Evolutionary conservation across 2,113 vertebrate species (phyloP).

Genomic region (Leptobrachium leishanense): DNA sequence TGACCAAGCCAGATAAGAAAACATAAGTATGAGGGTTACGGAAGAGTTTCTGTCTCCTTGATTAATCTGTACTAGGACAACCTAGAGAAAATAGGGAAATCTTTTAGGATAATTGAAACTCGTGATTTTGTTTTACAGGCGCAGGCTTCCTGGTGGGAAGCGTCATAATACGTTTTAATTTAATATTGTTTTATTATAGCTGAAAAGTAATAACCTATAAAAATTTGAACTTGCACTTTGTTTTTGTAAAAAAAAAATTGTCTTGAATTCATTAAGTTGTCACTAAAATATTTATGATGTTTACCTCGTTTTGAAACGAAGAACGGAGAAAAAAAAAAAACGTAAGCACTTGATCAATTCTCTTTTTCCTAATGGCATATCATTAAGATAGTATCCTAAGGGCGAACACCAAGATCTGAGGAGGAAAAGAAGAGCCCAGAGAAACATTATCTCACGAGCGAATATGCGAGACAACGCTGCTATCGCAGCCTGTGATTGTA

Average conservation of each 20-base stretch:
- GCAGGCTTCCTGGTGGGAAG: neutral
- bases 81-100: neutral
- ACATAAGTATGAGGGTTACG: too few species aligned
- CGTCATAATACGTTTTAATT: neutral
- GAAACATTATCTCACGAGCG: conserved; percentile 48
- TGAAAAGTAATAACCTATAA: conserved; percentile 2
- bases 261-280: conserved; percentile 23
- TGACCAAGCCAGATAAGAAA: too few species aligned
- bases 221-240: neutral
- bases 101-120: neutral
- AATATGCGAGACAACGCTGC: neutral
- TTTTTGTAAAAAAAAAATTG: neutral
- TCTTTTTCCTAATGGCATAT: conserved; percentile 39
- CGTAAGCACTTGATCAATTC: conserved; percentile 52
- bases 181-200: neutral
- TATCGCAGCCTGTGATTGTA: conserved; percentile 40
- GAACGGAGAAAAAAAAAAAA: neutral
- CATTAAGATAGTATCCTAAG: conserved; percentile 53
- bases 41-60: neutral
- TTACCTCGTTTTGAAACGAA: conserved; percentile 52
- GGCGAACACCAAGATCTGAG: conserved; percentile 44
- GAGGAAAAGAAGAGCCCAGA: conserved; percentile 45
- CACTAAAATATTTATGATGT: conserved; percentile 57
- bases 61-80: neutral
- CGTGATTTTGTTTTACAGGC: neutral